Evolutionary conservation across 2,113 vertebrate species (phyloP).

Genomic region (Labeo rohita): DNA sequence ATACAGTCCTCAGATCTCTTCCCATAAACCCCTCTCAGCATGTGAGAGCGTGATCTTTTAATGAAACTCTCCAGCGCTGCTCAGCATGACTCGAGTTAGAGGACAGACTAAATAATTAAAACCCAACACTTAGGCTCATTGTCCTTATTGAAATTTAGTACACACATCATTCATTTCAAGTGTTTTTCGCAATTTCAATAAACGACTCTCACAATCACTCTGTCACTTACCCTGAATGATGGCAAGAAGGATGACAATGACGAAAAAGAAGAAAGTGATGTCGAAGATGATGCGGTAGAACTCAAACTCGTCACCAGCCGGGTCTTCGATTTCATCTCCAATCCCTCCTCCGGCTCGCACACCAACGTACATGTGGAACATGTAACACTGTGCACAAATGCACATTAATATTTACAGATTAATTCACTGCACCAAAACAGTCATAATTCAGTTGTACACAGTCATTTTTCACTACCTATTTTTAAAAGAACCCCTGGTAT

Average conservation of each 20-base stretch:
- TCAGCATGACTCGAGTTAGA: neutral
- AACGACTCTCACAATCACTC: neutral
- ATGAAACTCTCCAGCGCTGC: neutral
- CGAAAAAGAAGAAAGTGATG: constrained; percentile 98
- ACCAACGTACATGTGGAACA: constrained; percentile 98
- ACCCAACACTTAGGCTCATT: neutral
- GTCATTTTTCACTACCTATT: neutral
- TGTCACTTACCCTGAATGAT: constrained; percentile 90
- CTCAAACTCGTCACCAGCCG: constrained; percentile 94
- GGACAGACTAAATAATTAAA: neutral
- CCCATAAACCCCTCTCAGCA: constrained; percentile 13
- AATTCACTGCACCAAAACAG: neutral
- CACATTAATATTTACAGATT: neutral
- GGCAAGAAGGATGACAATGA: constrained; percentile 94
- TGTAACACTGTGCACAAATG: constrained; percentile 84
- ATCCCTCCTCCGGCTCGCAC: constrained; percentile 94
- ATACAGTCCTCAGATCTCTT: constrained; percentile 16
- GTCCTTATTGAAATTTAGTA: neutral
- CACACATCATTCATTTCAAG: neutral
- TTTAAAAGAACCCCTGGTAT: too few species aligned
- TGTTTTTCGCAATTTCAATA: neutral
- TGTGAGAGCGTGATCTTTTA: neutral
- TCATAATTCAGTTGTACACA: neutral
- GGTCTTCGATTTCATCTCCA: constrained; percentile 94
- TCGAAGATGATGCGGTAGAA: constrained; percentile 94